A percentile compares a stretch with the other conserved stretches of the same genome.
Evolutionary conservation across 2,888 invertebrate genomes (phyloP).

Genomic region (Thymelicus sylvestris): DNA sequence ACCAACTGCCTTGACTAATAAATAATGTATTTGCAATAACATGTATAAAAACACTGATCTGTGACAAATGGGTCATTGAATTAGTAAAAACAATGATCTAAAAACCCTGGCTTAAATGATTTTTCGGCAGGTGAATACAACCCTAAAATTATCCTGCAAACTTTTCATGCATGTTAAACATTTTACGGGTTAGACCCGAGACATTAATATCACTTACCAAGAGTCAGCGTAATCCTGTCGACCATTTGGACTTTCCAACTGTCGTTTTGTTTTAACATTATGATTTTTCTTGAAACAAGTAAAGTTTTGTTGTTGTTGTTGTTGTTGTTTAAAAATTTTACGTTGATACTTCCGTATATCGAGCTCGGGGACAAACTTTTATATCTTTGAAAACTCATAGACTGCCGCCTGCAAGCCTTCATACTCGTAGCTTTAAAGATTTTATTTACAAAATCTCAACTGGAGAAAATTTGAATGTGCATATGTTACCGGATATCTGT

Average conservation of each 20-base stretch:
- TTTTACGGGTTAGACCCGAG: constrained; percentile 2
- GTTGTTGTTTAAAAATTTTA: constrained; percentile 30
- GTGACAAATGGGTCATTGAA: too few relatives aligned
- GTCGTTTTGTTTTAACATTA: constrained; percentile 28
- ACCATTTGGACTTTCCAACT: constrained; percentile 24
- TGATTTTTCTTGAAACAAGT: constrained; percentile 29
- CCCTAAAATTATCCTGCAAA: constrained; percentile 2
- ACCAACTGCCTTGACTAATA: too few relatives aligned
- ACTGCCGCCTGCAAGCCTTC: constrained; percentile 25
- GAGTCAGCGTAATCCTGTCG: constrained; percentile 8
- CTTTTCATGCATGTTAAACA: constrained; percentile 11
- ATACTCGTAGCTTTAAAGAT: constrained; percentile 19
- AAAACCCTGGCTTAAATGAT: not conserved
- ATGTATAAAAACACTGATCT: too few relatives aligned
- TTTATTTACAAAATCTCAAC: constrained; percentile 28
- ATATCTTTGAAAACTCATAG: constrained; percentile 32
- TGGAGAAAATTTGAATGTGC: constrained; percentile 17
- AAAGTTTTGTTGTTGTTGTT: constrained; percentile 31
- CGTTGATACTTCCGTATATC: constrained; percentile 28
- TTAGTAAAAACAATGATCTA: too few relatives aligned
- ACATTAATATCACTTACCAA: constrained; percentile 12
- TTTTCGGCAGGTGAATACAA: not conserved
- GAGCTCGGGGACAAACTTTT: constrained; percentile 31
- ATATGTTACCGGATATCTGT: too few relatives aligned
- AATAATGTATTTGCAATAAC: too few relatives aligned